Conservation (phyloP, 2,113 vertebrate species). For the Clarias macrocephalus region DNA sequence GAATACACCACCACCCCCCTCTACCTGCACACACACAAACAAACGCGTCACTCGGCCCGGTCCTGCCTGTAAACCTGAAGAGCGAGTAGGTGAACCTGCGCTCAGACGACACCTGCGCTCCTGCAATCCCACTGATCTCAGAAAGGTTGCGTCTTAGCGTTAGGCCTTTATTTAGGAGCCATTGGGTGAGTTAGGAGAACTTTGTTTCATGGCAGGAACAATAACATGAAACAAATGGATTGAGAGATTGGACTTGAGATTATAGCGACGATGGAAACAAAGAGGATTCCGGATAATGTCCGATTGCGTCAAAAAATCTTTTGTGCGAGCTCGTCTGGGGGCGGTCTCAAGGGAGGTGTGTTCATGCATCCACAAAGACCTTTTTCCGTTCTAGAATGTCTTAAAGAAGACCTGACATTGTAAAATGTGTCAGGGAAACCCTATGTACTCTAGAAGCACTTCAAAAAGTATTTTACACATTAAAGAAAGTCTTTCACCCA, state of each 20-base stretch:
- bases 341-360: too few species aligned
- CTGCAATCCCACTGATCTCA: neutral
- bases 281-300: neutral
- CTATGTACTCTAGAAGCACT: too few species aligned
- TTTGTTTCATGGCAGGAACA: neutral
- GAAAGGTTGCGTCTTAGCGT: neutral
- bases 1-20: neutral
- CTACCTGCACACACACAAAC: neutral
- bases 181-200: neutral
- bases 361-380: too few species aligned
- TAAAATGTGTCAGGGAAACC: too few species aligned
- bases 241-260: neutral
- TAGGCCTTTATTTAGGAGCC: neutral
- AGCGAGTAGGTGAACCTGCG: conserved; percentile 5
- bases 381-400: too few species aligned
- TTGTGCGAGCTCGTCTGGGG: neutral
- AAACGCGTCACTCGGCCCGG: neutral
- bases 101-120: neutral
- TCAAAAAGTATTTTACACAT: too few species aligned
- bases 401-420: too few species aligned
- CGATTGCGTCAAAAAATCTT: too few species aligned
- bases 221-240: neutral
- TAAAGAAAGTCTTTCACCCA: too few species aligned
- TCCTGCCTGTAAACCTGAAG: conserved; percentile 41
- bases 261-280: neutral